phyloP scores from a whole-genome alignment of 92 coral and sea anemone genomes.

The Paragorgia papillata region DNA sequence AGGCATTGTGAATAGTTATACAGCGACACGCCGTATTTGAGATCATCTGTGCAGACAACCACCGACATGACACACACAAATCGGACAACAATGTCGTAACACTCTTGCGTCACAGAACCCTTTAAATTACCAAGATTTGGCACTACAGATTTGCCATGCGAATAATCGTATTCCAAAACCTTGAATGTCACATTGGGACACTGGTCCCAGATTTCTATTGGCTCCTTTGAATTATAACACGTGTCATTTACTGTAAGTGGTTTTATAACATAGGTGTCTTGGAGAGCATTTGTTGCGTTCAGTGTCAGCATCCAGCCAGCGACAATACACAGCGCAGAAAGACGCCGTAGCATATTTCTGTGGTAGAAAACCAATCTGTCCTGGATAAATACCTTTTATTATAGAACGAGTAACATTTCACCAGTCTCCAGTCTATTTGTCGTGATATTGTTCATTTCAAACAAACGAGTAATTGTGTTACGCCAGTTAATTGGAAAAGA shows the following conservation, averaged over 20 bases:
- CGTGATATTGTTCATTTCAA: too few species aligned
- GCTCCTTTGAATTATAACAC: neutral
- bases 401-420: too few species aligned
- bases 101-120: neutral
- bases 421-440: too few species aligned
- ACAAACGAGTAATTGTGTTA: too few species aligned
- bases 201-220: neutral
- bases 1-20: neutral
- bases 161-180: too few species aligned
- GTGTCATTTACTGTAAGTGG: neutral
- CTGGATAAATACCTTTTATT: too few species aligned
- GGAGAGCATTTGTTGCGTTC: neutral
- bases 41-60: neutral
- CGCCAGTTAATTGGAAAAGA: too few species aligned
- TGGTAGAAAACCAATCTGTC: too few species aligned
- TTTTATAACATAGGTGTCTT: neutral
- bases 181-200: slow-evolving; percentile 11
- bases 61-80: neutral
- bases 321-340: neutral
- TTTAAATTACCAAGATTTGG: neutral
- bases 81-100: too few species aligned
- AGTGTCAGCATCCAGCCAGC: neutral
- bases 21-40: neutral
- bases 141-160: neutral
- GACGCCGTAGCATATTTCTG: too few species aligned